A percentile compares a stretch with the other conserved stretches of the same genome.
Evolutionary conservation across 2,113 vertebrate species (phyloP).

Genomic region (Theristicus caerulescens): DNA sequence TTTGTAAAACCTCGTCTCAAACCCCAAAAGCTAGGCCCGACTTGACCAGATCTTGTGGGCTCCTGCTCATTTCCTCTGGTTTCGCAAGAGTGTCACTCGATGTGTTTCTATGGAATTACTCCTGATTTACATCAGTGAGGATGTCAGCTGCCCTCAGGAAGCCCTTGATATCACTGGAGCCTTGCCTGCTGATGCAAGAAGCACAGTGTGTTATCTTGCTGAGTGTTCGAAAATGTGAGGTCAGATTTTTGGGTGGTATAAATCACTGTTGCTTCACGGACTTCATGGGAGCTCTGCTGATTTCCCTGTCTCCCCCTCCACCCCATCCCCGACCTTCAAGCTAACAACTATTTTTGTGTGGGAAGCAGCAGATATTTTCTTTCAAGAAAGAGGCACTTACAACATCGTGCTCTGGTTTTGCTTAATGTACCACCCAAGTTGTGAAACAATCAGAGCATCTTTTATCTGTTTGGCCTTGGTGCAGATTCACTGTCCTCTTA

Average conservation of each 20-base stretch:
- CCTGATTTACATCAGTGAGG: slow-evolving; percentile 30
- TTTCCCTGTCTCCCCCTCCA: neutral
- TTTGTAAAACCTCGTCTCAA: neutral
- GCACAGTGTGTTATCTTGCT: neutral
- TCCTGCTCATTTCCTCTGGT: slow-evolving; percentile 4
- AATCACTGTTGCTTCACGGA: neutral
- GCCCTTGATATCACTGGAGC: slow-evolving; percentile 37
- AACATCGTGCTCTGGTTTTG: slow-evolving; percentile 59
- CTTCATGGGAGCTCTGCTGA: slow-evolving; percentile 14
- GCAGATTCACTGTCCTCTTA: slow-evolving; percentile 65
- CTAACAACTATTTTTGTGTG: slow-evolving; percentile 45
- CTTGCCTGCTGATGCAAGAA: slow-evolving; percentile 53
- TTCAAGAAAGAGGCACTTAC: slow-evolving; percentile 60
- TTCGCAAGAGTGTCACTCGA: neutral
- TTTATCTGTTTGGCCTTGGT: slow-evolving; percentile 67
- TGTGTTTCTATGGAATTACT: slow-evolving; percentile 36
- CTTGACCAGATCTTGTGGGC: neutral
- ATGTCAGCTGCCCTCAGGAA: slow-evolving; percentile 41
- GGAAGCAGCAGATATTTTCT: slow-evolving; percentile 56
- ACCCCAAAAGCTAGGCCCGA: neutral
- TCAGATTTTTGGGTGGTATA: slow-evolving; percentile 50
- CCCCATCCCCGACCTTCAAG: slow-evolving; percentile 19
- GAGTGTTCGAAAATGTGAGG: slow-evolving; percentile 24
- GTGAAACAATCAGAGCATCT: slow-evolving; percentile 67
- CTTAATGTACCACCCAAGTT: slow-evolving; percentile 70